phyloP scores from a whole-genome alignment of 1,140 invertebrate species.

The Megathymus violae region DNA sequence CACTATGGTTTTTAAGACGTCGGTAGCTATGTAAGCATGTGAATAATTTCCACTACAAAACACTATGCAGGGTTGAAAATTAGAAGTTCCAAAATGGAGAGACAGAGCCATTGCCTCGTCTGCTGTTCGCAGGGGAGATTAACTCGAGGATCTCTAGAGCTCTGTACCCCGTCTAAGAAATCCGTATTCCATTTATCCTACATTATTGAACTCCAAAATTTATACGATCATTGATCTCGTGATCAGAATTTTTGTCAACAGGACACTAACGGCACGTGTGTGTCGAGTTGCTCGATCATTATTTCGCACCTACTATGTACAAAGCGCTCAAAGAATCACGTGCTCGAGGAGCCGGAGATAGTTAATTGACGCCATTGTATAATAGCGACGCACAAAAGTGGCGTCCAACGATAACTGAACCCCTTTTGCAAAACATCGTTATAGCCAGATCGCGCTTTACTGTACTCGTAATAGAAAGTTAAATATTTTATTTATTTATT shows the following conservation, averaged over 20 bases:
- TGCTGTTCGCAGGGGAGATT: no score
- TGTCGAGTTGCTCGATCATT: constrained; percentile 19
- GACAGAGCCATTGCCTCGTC: no score
- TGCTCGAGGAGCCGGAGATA: neutral
- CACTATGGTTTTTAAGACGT: no score
- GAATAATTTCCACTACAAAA: no score
- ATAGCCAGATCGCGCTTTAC: neutral
- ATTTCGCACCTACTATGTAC: constrained; percentile 12
- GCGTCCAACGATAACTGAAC: neutral
- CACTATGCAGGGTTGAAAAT: no score
- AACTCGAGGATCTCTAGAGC: no score
- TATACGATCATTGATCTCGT: neutral
- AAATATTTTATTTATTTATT: no score
- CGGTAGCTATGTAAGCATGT: no score
- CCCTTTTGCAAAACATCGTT: neutral
- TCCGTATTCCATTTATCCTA: no score
- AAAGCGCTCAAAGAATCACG: constrained; percentile 24
- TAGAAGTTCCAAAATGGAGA: no score
- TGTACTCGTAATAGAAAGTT: no score
- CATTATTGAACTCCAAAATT: neutral
- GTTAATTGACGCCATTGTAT: constrained; percentile 13
- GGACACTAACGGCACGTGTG: neutral
- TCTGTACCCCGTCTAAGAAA: no score
- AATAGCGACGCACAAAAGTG: constrained; percentile 1
- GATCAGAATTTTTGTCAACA: neutral